Percentiles rank a stretch among this genome's conserved stretches.
phyloP scores from a whole-genome alignment of 2,888 invertebrate genomes.

The Saturnia japonica region DNA sequence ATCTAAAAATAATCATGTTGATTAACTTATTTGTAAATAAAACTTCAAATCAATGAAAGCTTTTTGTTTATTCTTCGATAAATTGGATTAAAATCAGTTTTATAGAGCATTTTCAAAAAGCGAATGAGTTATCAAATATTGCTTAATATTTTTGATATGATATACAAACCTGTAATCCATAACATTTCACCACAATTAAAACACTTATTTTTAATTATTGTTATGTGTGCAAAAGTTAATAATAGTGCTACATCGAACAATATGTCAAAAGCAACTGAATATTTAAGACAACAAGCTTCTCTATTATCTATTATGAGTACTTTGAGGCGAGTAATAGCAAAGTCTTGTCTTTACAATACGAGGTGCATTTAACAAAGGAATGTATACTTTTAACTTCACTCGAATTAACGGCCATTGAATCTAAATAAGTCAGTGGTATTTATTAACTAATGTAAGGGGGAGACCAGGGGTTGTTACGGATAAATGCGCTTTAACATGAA shows the following conservation, averaged over 20 bases:
- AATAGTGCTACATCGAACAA: neutral
- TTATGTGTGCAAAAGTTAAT: neutral
- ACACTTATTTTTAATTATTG: neutral
- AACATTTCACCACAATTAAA: too few species aligned
- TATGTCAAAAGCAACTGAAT: neutral
- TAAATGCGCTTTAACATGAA: neutral
- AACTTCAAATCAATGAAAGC: neutral
- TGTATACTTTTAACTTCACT: neutral
- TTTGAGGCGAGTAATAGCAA: neutral
- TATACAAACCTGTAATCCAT: neutral
- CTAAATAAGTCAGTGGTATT: too few species aligned
- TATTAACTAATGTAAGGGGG: slow-evolving; percentile 2
- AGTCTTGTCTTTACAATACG: neutral
- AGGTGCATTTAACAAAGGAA: neutral
- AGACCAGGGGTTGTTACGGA: neutral
- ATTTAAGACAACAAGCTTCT: neutral
- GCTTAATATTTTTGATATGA: neutral
- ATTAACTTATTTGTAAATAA: neutral
- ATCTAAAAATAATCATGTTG: neutral
- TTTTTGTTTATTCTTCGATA: neutral
- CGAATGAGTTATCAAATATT: neutral
- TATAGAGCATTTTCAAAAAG: neutral
- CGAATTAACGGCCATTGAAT: too few species aligned
- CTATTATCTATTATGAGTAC: neutral
- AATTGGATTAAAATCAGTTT: neutral